A percentile compares a stretch with the other conserved stretches of the same genome.
Evolutionary conservation across 2,797 vertebrate species (phyloP).

Genomic region (Acipenser transmontanus): DNA sequence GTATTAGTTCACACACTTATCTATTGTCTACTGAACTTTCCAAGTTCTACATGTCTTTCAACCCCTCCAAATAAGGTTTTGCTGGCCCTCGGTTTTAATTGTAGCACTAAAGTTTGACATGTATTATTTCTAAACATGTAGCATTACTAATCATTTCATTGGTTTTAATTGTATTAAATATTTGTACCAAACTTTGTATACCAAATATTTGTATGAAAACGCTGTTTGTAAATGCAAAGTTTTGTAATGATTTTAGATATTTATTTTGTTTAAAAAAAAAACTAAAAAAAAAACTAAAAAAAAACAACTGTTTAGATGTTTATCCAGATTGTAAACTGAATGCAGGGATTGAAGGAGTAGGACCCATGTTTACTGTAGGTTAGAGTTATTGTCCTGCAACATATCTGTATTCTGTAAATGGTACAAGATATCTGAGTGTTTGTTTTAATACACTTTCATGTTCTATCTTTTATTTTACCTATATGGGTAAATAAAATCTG

Average conservation of each 20-base stretch:
- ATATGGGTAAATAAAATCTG: slow-evolving; percentile 17
- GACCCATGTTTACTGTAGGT: slow-evolving; percentile 25
- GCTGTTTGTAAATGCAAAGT: slow-evolving; percentile 12
- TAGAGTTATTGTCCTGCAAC: slow-evolving; percentile 14
- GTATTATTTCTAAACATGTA: slow-evolving; percentile 1
- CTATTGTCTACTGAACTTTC: too few relatives aligned
- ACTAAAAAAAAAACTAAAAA: too few relatives aligned
- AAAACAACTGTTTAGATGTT: slow-evolving; percentile 11
- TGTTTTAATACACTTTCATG: slow-evolving; percentile 9
- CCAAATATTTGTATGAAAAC: neutral
- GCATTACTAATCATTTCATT: slow-evolving; percentile 20
- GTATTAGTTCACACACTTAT: too few relatives aligned
- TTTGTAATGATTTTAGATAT: slow-evolving; percentile 17
- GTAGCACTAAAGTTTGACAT: neutral
- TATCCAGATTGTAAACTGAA: slow-evolving; percentile 26
- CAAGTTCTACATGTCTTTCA: neutral
- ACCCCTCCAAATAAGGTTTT: neutral
- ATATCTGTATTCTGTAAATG: slow-evolving; percentile 15
- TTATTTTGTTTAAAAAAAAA: slow-evolving; percentile 17
- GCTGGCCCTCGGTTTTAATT: slow-evolving; percentile 24
- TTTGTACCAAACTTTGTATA: slow-evolving; percentile 6
- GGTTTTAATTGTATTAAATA: slow-evolving; percentile 18
- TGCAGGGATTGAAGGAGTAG: slow-evolving; percentile 15
- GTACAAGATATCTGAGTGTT: neutral
- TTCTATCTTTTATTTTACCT: slow-evolving; percentile 24